A percentile compares a stretch with the other conserved stretches of the same genome.
Conservation (phyloP, 92 coral and sea anemone species). For the Umimayanthus chanpuru region DNA sequence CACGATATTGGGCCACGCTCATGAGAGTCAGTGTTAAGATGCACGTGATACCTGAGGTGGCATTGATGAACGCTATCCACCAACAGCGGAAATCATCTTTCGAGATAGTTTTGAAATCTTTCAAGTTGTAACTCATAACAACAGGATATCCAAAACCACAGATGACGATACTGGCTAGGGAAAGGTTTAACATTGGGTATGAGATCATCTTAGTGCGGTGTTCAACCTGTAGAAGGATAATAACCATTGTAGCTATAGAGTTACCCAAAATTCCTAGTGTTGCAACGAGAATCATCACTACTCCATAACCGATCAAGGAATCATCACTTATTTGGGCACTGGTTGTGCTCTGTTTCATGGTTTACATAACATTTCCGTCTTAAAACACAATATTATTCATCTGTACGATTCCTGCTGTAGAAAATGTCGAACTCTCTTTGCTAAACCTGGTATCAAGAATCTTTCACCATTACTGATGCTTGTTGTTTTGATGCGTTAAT, state of each 20-base stretch:
- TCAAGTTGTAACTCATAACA: conserved; percentile 39
- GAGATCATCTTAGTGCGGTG: conserved; percentile 17
- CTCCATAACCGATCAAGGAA: conserved; percentile 27
- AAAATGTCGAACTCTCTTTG: too few species aligned
- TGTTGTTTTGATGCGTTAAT: too few species aligned
- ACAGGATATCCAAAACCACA: conserved; percentile 52
- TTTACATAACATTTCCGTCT: too few species aligned
- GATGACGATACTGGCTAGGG: conserved; percentile 33
- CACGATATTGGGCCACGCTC: conserved; percentile 32
- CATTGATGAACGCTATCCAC: conserved; percentile 56
- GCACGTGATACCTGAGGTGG: conserved; percentile 52
- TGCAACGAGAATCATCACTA: too few species aligned
- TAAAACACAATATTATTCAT: too few species aligned
- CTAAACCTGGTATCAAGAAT: too few species aligned
- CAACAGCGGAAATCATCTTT: conserved; percentile 21
- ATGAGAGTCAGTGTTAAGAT: conserved; percentile 47
- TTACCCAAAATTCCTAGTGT: too few species aligned
- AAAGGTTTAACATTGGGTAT: too few species aligned
- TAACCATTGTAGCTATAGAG: too few species aligned
- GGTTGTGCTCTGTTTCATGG: neutral
- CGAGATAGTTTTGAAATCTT: neutral
- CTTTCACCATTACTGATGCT: too few species aligned
- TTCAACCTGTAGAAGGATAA: too few species aligned
- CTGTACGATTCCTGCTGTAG: too few species aligned
- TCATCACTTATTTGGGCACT: neutral